Base-by-base conservation (phyloP, 2,888 invertebrate species). In the Hypomecis atomaria region DNA sequence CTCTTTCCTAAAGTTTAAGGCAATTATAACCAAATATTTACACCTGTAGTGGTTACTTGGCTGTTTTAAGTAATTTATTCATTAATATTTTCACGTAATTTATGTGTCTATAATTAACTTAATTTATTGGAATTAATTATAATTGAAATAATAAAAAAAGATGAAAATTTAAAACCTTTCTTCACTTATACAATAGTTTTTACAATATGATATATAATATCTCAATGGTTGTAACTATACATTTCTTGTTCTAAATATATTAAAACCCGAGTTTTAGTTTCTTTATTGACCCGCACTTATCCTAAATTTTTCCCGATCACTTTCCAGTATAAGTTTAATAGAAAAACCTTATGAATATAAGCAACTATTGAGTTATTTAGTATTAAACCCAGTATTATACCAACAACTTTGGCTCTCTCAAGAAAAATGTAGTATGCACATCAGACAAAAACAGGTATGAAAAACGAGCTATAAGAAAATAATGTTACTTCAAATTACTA, bases 181-280 rank as follows among this genome's bases (percentile, higher is more conserved):
- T 90, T 92, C 92, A 91, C 90, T 91, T 92, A 89, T 92, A 93
- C 93, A 93, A 93, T 93, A 93, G 92, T 90, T 92, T 92, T 92
- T 92, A 92, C 91, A 92, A 93, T 93, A 93, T 88, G 93, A 93
- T 93, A 93, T 93, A 90, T 92, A 92, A 93, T 93, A 93, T 93
- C 93, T 93, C 93, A 87, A 93, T 93, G 93, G 93, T 93, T 93
- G 93, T 93, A 93, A 92, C 90, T 92, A 93, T 93, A 93, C 93
- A 93, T 93, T 93, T 93, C 93, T 93, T 93, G 93, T 93, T 93
- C 93, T 93, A 93, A 93, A 93, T 93, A 93, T 93, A 93, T 93
- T 91, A 91, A 92, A 89, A 90, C 87, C 85, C 87, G 81, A 70
- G 67, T 71, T 75, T 78, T 73, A 64, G 81, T 82, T 84, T 79